Evolutionary conservation across 2,113 vertebrate genomes (phyloP).

Genomic region (Podocnemis expansa): DNA sequence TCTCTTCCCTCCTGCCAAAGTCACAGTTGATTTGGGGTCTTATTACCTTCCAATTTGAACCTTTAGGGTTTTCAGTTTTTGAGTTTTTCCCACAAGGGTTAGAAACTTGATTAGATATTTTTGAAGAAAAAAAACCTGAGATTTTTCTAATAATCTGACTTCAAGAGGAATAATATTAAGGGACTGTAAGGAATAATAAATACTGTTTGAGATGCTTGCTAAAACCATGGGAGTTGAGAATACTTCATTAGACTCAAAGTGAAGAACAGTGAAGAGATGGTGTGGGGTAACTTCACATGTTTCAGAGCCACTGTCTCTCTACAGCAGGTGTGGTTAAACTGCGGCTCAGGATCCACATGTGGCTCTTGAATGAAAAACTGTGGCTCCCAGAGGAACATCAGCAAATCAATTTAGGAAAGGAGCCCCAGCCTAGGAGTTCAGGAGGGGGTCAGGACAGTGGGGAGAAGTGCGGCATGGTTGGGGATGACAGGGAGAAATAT

Average conservation of each 20-base stretch:
- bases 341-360: too few species aligned
- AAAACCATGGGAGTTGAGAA: not conserved
- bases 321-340: too few species aligned
- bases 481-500: too few species aligned
- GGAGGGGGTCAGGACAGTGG: too few species aligned
- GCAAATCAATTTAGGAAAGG: too few species aligned
- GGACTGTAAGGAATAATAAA: not conserved
- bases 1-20: not conserved
- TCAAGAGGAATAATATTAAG: too few species aligned
- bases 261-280: not conserved
- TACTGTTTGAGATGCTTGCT: not conserved
- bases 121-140: not conserved
- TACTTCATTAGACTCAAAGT: not conserved
- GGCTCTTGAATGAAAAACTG: too few species aligned
- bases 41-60: not conserved
- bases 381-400: too few species aligned
- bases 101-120: not conserved
- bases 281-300: not conserved
- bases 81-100: too few species aligned
- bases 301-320: not conserved
- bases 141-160: not conserved
- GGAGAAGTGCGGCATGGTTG: too few species aligned
- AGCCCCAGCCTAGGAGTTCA: too few species aligned
- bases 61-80: too few species aligned
- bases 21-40: not conserved